Base-by-base conservation (phyloP, 1,140 invertebrate genomes). In the Chironomus striatipennis region DNA sequence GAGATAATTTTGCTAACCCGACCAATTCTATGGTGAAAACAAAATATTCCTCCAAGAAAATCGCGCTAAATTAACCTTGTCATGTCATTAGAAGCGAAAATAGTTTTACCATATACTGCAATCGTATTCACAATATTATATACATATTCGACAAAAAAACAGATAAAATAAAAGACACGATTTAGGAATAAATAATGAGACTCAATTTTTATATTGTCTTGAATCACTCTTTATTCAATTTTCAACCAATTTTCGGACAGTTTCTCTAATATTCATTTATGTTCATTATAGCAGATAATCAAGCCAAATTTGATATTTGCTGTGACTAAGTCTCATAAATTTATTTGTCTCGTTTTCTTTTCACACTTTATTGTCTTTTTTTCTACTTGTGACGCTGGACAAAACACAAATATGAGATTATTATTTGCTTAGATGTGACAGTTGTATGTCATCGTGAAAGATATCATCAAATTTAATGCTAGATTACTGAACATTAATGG, bases 211-310 rank as follows among this genome's bases (percentile, higher is more conserved):
- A n/a, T 57, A 57, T n/a, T 57, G 12, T 57, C 47, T 12, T 4
- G 43, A n/a, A 15, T 57, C 4, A 5, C 47, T 57, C 47, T 57
- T 57, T 57, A 57, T 57, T 57, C 47, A 57, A 57, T 57, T 57
- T 57, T 57, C 47, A 57, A 47, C 4, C 1, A 57, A 15, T 57
- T 57, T 57, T 70, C 20, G 20, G 65, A 70, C 65, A 20, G 15
- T 18, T n/a, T 20, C 20, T 70, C 65, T 18, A 20, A 20, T 70
- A 70, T 15, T 0, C 6, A 70, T 70, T n/a, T 70, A 70, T 21
- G 65, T 20, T 70, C 10, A 70, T 70, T 70, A 70, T 70, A 5
- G 65, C 65, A 70, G 17, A 70, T 70, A 70, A 70, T 70, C 65
- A 70, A 70, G 20, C 65, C 65, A 70, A 70, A 70, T 20, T 18